A percentile compares a stretch with the other conserved stretches of the same genome.
phyloP scores from a whole-genome alignment of 2,113 vertebrate genomes.

The Lepisosteus oculatus region DNA sequence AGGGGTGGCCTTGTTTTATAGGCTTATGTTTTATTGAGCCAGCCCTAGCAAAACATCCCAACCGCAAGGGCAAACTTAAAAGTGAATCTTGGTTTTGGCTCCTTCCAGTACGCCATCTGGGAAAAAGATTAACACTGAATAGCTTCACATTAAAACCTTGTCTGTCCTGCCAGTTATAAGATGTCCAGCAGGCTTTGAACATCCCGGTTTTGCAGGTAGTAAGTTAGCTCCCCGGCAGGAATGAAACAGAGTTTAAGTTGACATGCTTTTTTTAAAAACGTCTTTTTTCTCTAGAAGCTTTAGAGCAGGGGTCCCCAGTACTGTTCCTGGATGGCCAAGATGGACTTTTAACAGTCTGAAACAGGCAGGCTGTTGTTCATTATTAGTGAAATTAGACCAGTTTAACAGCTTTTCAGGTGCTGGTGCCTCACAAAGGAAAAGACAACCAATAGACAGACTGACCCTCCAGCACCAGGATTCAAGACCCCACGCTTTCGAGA shows the following conservation, averaged over 20 bases:
- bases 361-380: too few species aligned
- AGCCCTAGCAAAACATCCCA: slow-evolving; percentile 55
- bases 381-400: too few species aligned
- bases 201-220: slow-evolving; percentile 7
- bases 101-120: slow-evolving; percentile 53
- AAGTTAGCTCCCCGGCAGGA: not conserved
- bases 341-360: too few species aligned
- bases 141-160: slow-evolving; percentile 32
- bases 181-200: not conserved
- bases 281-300: too few species aligned
- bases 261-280: too few species aligned
- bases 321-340: too few species aligned
- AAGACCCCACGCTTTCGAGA: too few species aligned
- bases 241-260: slow-evolving; percentile 3
- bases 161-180: slow-evolving; percentile 22
- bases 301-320: too few species aligned
- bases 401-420: too few species aligned
- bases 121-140: slow-evolving; percentile 45
- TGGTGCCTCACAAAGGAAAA: too few species aligned
- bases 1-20: slow-evolving; percentile 48
- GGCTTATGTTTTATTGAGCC: slow-evolving; percentile 61
- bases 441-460: too few species aligned
- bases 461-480: too few species aligned
- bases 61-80: slow-evolving; percentile 65
- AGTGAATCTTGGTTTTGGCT: slow-evolving; percentile 63